Percentiles rank a stretch among this genome's conserved stretches.
These are phyloP conservation scores for Lasioglossum pauxillum DNA, from an alignment of 2,888 invertebrate species.

Conservation along the genomic window DNA sequence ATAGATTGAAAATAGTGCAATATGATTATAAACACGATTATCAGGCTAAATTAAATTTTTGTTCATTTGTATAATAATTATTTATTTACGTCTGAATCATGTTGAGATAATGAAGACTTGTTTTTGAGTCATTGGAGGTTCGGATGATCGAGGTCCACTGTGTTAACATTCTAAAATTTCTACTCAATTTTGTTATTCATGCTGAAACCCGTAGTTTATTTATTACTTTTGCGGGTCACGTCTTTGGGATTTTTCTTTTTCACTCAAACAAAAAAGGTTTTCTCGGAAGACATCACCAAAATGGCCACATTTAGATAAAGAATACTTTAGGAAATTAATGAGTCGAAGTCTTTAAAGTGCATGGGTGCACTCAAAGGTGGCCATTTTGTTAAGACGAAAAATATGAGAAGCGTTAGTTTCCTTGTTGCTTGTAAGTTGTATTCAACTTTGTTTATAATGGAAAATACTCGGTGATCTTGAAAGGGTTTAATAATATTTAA, in stretches of 20 bases:
- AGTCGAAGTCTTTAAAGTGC: background rate
- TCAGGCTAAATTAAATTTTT: background rate
- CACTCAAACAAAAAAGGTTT: background rate
- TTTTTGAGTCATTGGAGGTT: background rate
- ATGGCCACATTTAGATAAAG: background rate
- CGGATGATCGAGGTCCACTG: background rate
- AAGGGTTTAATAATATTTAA: background rate
- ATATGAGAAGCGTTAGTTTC: background rate
- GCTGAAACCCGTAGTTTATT: background rate
- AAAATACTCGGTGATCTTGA: background rate
- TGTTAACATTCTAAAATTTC: background rate
- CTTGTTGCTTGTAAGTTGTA: background rate
- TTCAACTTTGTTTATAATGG: background rate
- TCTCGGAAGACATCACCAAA: conserved; percentile 1
- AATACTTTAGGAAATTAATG: conserved; percentile 1
- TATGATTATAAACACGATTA: background rate
- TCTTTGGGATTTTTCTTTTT: background rate
- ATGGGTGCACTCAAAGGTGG: background rate
- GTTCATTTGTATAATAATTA: background rate
- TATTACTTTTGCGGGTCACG: background rate
- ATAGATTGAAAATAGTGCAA: too few relatives aligned
- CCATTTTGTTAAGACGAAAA: background rate
- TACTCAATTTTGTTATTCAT: background rate
- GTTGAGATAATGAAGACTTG: background rate
- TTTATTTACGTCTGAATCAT: background rate